These are phyloP conservation scores for Lepidocyrtoides sp. DNA, from an alignment of 2,888 invertebrate genomes.

Conservation along the genomic window DNA sequence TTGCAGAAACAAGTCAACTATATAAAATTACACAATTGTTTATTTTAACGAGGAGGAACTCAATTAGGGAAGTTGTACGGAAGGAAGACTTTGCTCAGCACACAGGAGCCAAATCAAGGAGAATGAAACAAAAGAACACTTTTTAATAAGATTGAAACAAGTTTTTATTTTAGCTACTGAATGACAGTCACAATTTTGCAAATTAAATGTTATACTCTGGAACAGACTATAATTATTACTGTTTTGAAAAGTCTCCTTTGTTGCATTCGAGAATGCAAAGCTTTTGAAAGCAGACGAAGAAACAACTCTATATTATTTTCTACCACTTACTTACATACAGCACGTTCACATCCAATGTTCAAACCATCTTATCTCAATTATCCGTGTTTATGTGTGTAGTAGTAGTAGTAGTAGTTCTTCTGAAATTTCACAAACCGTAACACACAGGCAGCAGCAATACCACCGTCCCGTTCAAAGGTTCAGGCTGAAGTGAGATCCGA, in stretches of 20 bases:
- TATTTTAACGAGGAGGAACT: not conserved
- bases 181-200: no score
- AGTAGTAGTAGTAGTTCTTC: no score
- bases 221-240: no score
- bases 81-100: not conserved
- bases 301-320: no score
- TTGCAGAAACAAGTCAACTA: not conserved
- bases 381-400: no score
- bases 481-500: conserved; percentile 44
- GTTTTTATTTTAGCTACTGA: not conserved
- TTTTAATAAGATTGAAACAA: conserved; percentile 5
- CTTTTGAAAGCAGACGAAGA: no score
- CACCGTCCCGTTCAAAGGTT: conserved; percentile 43
- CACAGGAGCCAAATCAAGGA: not conserved
- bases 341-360: not conserved
- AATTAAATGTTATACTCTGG: no score
- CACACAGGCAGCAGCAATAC: not conserved
- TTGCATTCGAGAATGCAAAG: not conserved
- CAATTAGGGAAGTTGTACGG: not conserved
- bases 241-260: no score
- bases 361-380: no score
- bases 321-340: no score
- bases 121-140: not conserved
- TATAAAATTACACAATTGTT: not conserved
- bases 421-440: not conserved